Conservation (phyloP, 2,797 vertebrate species). For the Pygocentrus nattereri region DNA sequence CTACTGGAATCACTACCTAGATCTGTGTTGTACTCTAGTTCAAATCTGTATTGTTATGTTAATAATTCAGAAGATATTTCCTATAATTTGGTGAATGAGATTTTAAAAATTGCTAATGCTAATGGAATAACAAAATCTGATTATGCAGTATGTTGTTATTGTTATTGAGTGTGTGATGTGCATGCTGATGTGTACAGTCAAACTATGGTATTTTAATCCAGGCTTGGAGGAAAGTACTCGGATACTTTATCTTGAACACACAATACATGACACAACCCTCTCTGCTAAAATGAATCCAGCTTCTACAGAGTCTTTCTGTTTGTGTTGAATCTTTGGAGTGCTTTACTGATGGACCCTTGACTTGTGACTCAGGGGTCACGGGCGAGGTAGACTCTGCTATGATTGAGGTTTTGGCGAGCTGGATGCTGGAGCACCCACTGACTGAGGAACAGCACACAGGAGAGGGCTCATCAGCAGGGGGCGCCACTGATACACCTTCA, state of each 20-base stretch:
- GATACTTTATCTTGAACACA: background rate
- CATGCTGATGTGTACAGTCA: too few relatives aligned
- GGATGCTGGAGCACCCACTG: conserved; percentile 86
- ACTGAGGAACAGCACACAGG: conserved; percentile 75
- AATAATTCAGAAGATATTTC: too few relatives aligned
- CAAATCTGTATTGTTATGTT: background rate
- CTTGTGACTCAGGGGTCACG: conserved; percentile 73
- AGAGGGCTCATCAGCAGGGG: conserved; percentile 63
- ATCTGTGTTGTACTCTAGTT: too few relatives aligned
- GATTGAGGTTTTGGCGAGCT: conserved; percentile 84
- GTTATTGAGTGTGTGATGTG: too few relatives aligned
- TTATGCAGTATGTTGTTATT: too few relatives aligned
- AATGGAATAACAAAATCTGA: too few relatives aligned
- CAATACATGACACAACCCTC: background rate
- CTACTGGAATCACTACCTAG: background rate
- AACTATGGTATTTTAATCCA: background rate
- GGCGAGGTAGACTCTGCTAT: conserved; percentile 82
- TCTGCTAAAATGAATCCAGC: background rate
- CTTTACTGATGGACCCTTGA: conserved; percentile 24
- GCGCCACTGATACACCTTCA: conserved; percentile 72
- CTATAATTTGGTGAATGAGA: too few relatives aligned
- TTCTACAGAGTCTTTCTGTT: background rate
- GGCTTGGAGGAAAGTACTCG: background rate
- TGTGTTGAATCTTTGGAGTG: background rate
- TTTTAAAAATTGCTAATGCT: too few relatives aligned